Evolutionary conservation across 2,888 invertebrate genomes (phyloP), one percentile per base, ranked within the genome.

Genomic region (Bimastos eiseni): DNA sequence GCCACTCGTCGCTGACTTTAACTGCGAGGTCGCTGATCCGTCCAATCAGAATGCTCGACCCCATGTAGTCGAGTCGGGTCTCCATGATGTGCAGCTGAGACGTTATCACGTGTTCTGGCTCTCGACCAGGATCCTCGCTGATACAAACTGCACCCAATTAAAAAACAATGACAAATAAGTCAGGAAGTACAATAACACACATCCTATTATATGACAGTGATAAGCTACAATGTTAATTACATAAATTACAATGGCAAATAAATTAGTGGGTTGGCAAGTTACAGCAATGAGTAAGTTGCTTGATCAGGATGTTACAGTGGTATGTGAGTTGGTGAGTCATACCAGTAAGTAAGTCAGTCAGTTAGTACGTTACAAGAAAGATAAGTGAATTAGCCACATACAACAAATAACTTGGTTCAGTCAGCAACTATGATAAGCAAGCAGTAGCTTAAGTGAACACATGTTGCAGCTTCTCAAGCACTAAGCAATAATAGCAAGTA

Each of bases 11-110:
- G 91, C 97, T 96, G 92, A 98, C 90, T 34, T 90, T 90, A 38
- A 97, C 97, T 90, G 97, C 97, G 92, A 98, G 96, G 30, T 97
- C 96, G 93, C 97, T 98, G 89, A 98, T 97, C 90, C 98, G 96
- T 21, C 97, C 97, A 97, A 99, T 97, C 91, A 99, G 96, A 91
- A 98, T 98, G 83, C 98, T 97, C n/a, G 98, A 97, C 92, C 98
- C 98, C 99, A 99, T 99, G 96, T 99, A 99, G 96, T 99, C 99
- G 91, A 99, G 96, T 36, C 98, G 96, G 93, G 98, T 96, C 95
- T 99, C 98, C 90, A 98, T 95, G 30, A 98, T 98, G 93, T 97
- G 97, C 92, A 98, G 96, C 93, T 97, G 97, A 92, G 94, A 89
- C 30, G 70, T 36, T 97, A 97, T 96, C 90, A 97, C 97, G 95